Percentiles rank a stretch among this genome's conserved stretches.
These are phyloP conservation scores for Hemiprocne comata DNA, from an alignment of 2,113 vertebrate genomes.

Conservation along the genomic window DNA sequence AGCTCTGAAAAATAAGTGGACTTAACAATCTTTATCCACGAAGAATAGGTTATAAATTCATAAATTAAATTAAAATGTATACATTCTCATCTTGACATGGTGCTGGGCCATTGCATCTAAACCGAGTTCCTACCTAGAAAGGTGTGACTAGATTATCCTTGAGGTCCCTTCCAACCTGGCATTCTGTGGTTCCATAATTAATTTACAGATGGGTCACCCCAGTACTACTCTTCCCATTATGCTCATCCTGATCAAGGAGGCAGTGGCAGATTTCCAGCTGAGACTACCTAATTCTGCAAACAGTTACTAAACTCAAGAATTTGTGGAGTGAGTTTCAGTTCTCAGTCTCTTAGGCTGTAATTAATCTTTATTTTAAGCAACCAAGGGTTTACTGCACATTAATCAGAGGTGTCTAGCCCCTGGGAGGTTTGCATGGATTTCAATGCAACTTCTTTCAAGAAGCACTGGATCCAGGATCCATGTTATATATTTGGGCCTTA, in stretches of 20 bases:
- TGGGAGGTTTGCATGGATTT: background rate
- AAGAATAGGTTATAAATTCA: background rate
- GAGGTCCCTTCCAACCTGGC: no score
- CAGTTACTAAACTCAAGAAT: background rate
- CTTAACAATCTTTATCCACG: background rate
- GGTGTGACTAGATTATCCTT: no score
- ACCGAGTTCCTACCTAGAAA: no score
- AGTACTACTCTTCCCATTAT: background rate
- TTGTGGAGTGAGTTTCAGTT: background rate
- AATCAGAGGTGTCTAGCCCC: background rate
- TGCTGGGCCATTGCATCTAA: no score
- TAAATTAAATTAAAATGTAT: no score
- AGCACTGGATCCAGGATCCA: background rate
- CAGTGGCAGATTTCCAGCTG: background rate
- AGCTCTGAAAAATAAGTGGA: background rate
- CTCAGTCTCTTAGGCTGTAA: background rate
- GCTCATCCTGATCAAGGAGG: background rate
- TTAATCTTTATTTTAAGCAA: background rate
- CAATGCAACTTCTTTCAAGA: background rate
- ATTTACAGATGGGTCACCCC: background rate
- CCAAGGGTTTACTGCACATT: background rate
- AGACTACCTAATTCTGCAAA: background rate
- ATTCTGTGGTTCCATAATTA: no score
- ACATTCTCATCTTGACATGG: no score
- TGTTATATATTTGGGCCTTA: background rate